Evolutionary conservation across 2,888 invertebrate genomes (phyloP).

Genomic region (Hypomecis atomaria): DNA sequence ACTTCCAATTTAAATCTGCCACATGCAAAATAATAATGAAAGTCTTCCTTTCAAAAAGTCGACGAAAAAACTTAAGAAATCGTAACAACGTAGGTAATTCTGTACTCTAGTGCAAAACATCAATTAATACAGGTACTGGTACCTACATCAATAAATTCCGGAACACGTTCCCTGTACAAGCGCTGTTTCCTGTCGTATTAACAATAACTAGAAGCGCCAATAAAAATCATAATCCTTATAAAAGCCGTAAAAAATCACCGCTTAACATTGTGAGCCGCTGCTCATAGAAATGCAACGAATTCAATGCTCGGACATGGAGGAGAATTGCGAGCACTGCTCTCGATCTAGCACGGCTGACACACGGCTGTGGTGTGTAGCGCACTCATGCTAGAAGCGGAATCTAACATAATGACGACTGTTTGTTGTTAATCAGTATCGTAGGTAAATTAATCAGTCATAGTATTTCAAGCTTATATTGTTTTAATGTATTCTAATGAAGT

Average conservation of each 20-base stretch:
- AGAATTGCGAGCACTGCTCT: slow-evolving; percentile 17
- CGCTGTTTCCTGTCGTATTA: slow-evolving; percentile 24
- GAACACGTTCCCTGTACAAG: slow-evolving; percentile 21
- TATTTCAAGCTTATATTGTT: too few species aligned
- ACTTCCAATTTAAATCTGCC: too few species aligned
- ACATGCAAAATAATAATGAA: too few species aligned
- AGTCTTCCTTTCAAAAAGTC: too few species aligned
- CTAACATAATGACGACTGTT: too few species aligned
- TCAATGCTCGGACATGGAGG: slow-evolving; percentile 29
- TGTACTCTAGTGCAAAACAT: neutral
- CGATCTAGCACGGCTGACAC: slow-evolving; percentile 23
- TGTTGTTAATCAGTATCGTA: too few species aligned
- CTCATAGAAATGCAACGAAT: slow-evolving; percentile 35
- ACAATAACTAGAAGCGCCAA: slow-evolving; percentile 26
- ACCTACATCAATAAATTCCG: slow-evolving; percentile 15
- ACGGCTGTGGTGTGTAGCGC: neutral
- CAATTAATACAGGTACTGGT: too few species aligned
- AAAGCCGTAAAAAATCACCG: slow-evolving; percentile 37
- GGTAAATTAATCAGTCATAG: too few species aligned
- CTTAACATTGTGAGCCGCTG: slow-evolving; percentile 37
- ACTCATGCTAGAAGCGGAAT: neutral
- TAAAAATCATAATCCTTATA: slow-evolving; percentile 36
- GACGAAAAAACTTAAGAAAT: too few species aligned
- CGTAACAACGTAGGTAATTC: too few species aligned
- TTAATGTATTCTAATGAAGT: too few species aligned